Base-by-base conservation (phyloP, 2,797 vertebrate genomes). In the Sebastes hopkinsi region DNA sequence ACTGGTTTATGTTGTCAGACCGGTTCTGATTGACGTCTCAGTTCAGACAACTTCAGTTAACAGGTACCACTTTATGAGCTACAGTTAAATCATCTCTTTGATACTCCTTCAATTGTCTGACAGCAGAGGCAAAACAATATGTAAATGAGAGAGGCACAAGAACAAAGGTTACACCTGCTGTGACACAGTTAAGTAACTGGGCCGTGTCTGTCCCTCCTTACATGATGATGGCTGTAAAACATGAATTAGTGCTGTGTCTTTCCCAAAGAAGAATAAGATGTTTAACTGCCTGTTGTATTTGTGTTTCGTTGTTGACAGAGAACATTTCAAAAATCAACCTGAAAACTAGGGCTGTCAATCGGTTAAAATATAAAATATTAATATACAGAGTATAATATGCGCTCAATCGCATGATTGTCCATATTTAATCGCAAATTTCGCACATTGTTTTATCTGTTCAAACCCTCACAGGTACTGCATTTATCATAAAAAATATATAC, bases 11-110 rank as follows among this genome's bases (percentile, higher is more conserved):
- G 69, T 61, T 67, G 79, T 78, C 52, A 65, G 83, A 79, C 75
- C 14, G 54, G 77, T 78, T 81, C 64, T 83, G 64, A 85, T 52
- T 83, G 74, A 81, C 2, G 6, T 55, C 46, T 69, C 27, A 46
- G 10, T 62, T 59, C 16, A 50, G 46, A 68, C 8, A 4, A 42
- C 23, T 65, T 68, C n/a, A 4, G 23, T 65, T 70, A 58, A 66
- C n/a, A 12, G 38, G 55, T 52, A 29, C 12, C 9, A 66, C 66
- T 83, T 83, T 77, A 60, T 29, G 62, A 62, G 67, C 72, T 38
- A 42, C 11, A 59, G 9, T 79, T 10, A 59, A 23, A 66, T 34
- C 6, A 30, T 54, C 14, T 59, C 67, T 78, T 50, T 68, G 18
- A 77, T 59, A 34, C 25, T 65, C 58, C 22, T 66, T 75, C 27